These are phyloP conservation scores for Conus betulinus DNA, from an alignment of 1,140 invertebrate species.

Conservation along the genomic window DNA sequence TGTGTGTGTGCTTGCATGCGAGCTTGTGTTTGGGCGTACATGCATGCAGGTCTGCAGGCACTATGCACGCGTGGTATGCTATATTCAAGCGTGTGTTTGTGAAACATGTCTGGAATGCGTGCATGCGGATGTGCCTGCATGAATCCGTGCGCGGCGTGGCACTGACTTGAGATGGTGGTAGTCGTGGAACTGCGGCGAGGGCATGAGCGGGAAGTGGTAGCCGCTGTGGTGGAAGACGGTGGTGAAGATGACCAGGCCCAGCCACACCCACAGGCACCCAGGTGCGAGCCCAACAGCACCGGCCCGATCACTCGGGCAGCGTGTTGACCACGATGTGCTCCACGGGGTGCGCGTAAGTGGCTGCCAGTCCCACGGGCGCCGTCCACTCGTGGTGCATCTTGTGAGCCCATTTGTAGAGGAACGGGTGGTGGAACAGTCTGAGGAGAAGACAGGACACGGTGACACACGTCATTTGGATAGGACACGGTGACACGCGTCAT, in stretches of 20 bases:
- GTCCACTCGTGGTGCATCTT: slow-evolving; percentile 83
- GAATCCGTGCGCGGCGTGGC: slow-evolving; percentile 26
- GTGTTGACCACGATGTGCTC: slow-evolving; percentile 91
- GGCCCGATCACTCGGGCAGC: slow-evolving; percentile 87
- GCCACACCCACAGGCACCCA: slow-evolving; percentile 89
- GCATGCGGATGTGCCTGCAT: too few relatives aligned
- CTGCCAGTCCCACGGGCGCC: slow-evolving; percentile 79
- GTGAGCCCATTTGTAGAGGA: slow-evolving; percentile 88
- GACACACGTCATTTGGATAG: not conserved
- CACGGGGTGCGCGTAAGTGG: slow-evolving; percentile 90
- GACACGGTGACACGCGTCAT: too few relatives aligned
- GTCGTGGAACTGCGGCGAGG: slow-evolving; percentile 91
- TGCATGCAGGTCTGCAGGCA: not conserved
- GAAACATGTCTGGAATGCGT: too few relatives aligned
- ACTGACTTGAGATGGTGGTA: slow-evolving; percentile 89
- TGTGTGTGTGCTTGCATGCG: too few relatives aligned
- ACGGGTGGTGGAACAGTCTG: slow-evolving; percentile 85
- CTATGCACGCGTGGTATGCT: too few relatives aligned
- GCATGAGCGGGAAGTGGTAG: slow-evolving; percentile 91
- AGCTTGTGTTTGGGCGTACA: not conserved
- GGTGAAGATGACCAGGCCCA: slow-evolving; percentile 84
- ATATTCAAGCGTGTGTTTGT: too few relatives aligned
- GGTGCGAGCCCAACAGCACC: slow-evolving; percentile 86
- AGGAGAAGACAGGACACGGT: not conserved
- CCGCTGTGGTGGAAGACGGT: slow-evolving; percentile 91